Percentiles rank a stretch among this genome's conserved stretches.
phyloP scores from a whole-genome alignment of 2,888 invertebrate genomes.

The Eupithecia subumbrata region DNA sequence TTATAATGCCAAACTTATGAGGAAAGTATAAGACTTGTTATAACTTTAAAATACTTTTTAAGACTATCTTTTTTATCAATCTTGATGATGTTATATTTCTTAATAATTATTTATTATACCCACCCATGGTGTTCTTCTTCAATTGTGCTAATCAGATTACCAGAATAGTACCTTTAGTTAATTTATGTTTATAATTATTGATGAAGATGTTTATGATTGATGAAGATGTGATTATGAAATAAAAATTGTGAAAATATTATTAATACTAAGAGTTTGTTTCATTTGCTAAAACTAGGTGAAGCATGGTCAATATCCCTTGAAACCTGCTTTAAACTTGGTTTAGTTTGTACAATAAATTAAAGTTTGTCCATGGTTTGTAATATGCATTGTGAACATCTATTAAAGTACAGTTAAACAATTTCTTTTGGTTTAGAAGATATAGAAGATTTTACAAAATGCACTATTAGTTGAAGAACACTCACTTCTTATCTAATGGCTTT shows the following conservation, averaged over 20 bases:
- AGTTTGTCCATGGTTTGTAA: background rate
- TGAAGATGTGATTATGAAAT: background rate
- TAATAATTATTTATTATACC: background rate
- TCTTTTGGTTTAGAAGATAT: background rate
- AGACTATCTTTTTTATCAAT: slow-evolving; percentile 27
- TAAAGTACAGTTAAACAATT: background rate
- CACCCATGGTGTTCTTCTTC: background rate
- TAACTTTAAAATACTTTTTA: slow-evolving; percentile 30
- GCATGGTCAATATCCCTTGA: background rate
- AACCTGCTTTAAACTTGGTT: background rate
- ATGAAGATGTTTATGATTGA: no score
- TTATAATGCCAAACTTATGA: slow-evolving; percentile 39
- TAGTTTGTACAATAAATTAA: background rate
- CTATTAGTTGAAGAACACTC: background rate
- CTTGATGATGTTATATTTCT: background rate
- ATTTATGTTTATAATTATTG: slow-evolving; percentile 24
- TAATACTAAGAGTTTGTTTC: background rate
- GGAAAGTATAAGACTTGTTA: slow-evolving; percentile 33
- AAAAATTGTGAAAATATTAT: background rate
- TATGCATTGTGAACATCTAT: no score
- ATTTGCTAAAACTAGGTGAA: background rate
- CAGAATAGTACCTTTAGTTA: slow-evolving; percentile 22
- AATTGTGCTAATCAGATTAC: slow-evolving; percentile 28
- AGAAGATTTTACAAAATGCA: background rate
- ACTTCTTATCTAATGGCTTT: background rate